A percentile compares a stretch with the other conserved stretches of the same genome.
These are phyloP conservation scores for Lepidurus packardi DNA, from an alignment of 1,140 invertebrate species.

Conservation along the genomic window DNA sequence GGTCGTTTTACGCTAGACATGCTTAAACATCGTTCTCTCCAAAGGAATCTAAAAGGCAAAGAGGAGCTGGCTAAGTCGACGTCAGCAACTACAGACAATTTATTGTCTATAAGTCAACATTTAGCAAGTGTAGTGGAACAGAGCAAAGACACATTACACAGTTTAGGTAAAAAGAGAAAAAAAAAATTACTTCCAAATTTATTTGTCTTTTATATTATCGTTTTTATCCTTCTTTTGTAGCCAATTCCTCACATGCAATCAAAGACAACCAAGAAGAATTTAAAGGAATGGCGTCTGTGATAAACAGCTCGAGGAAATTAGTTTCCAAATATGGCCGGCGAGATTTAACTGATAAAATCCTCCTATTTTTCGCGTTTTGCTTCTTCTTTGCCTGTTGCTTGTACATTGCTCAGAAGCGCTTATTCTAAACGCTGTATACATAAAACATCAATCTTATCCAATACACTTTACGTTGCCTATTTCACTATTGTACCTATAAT, in stretches of 20 bases:
- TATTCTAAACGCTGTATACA: constrained; percentile 40
- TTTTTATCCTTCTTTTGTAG: constrained; percentile 31
- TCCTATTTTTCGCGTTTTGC: constrained; percentile 49
- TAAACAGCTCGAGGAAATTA: constrained; percentile 48
- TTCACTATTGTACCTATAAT: too few relatives aligned
- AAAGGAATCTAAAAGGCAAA: constrained; percentile 26
- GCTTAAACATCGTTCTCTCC: background rate
- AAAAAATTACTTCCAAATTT: background rate
- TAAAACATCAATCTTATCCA: background rate
- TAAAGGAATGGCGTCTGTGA: constrained; percentile 47
- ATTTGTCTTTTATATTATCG: constrained; percentile 24
- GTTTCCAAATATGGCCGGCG: constrained; percentile 51
- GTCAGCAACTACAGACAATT: constrained; percentile 44
- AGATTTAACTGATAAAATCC: constrained; percentile 52
- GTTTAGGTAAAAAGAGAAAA: constrained; percentile 43
- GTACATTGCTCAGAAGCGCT: constrained; percentile 51
- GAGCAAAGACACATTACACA: constrained; percentile 47
- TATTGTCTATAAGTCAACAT: constrained; percentile 45
- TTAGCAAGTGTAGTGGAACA: constrained; percentile 48
- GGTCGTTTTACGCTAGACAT: background rate
- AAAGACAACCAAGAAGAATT: constrained; percentile 49
- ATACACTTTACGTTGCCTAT: too few relatives aligned
- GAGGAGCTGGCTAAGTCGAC: constrained; percentile 33
- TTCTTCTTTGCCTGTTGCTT: constrained; percentile 52
- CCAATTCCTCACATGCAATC: constrained; percentile 41